A percentile compares a stretch with the other conserved stretches of the same genome.
phyloP scores from a whole-genome alignment of 1,140 invertebrate species.

The Aphidius gifuensis region DNA sequence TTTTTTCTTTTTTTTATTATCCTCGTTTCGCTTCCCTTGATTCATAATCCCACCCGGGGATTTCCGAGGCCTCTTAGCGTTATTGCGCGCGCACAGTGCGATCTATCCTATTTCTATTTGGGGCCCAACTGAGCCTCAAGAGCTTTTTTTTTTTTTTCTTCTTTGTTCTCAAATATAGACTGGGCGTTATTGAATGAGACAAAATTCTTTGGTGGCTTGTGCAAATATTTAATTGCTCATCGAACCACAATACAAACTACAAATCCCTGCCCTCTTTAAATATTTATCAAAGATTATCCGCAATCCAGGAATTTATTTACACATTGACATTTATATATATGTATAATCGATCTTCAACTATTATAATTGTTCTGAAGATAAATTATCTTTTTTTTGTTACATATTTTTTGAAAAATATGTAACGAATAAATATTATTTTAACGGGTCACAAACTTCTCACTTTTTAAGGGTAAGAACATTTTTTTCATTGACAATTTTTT shows the following conservation, averaged over 20 bases:
- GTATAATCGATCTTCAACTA: not conserved
- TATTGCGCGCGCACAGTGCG: not conserved
- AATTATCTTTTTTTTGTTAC: no score
- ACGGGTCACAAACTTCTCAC: no score
- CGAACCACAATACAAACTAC: conserved; percentile 9
- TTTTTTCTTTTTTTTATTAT: conserved; percentile 8
- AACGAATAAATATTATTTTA: no score
- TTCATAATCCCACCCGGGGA: no score
- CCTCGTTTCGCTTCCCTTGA: conserved; percentile 1
- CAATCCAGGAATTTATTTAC: not conserved
- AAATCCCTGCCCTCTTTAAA: conserved; percentile 14
- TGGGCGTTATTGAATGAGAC: no score
- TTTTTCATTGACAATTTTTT: no score
- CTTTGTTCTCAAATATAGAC: not conserved
- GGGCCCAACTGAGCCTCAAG: not conserved
- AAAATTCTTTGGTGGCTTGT: not conserved
- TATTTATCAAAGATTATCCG: conserved; percentile 19
- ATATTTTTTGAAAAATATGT: no score
- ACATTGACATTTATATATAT: not conserved
- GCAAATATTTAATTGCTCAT: conserved; percentile 20
- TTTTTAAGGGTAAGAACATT: no score
- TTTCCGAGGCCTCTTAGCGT: not conserved
- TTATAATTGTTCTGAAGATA: no score
- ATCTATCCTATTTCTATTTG: not conserved
- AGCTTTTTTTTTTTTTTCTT: not conserved